Base-by-base conservation (phyloP, 2,888 invertebrate genomes). In the Lobophora halterata region DNA sequence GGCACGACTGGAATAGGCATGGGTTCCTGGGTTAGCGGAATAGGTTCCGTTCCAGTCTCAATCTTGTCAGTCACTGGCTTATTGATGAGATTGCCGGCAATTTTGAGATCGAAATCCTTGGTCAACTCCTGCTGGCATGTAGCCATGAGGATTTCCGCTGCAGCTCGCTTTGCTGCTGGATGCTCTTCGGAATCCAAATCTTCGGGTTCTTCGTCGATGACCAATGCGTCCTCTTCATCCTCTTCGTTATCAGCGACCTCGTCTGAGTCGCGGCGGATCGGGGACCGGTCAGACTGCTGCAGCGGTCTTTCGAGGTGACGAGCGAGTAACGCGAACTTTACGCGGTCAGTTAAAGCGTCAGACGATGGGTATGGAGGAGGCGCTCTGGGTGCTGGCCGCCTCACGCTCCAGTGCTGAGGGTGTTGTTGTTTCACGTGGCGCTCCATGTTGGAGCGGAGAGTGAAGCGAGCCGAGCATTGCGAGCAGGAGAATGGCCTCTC, bases 341-440 rank as follows among this genome's bases (percentile, higher is more conserved):
- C 85, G 17, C 82, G 73, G 40, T 86, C 87, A 26, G 78, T 55
- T 63, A 77, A 65, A 47, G 62, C 72, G 20, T 73, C 86, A 26
- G 66, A 61, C 9, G 65, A 69, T 2, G 75, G 73, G 46, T 73
- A 86, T 5, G 79, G 87, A 2, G 81, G 79, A 7, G 70, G 86
- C 1, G 87, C 85, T 41, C 88, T 70, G 0, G 85, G 77, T 0
- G 83, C 63, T 5, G 88, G 86, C 56, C 95, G 93, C 20, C 95
- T 87, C 49, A 95, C 93, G 32, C 94, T 94, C 93, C 96, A 97
- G 65, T 91, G 93, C 46, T 95, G 94, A 0, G 97, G 97, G 82
- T 97, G 97, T 58, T 97, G 97, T 59, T 97, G 96, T 67, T 97
- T 97, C 2, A 97, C 95, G 59, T 97, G 97, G 0, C 97, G 89